A percentile compares a stretch with the other conserved stretches of the same genome.
These are phyloP conservation scores for Steromphala cineraria DNA, from an alignment of 2,888 invertebrate genomes.

Conservation along the genomic window DNA sequence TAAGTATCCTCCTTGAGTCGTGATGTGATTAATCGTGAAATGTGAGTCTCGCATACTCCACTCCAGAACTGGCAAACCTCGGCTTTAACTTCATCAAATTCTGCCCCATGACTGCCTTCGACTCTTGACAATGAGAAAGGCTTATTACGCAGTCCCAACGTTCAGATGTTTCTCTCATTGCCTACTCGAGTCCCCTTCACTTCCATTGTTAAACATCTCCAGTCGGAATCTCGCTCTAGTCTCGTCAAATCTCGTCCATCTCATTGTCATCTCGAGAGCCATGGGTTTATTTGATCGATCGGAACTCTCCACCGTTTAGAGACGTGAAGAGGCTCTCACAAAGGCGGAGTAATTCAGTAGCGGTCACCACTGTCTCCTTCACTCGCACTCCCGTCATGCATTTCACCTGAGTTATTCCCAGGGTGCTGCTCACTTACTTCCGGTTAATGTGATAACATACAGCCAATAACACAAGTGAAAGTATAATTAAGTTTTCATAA, in stretches of 20 bases:
- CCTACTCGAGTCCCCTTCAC: not conserved
- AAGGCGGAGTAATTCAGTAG: not conserved
- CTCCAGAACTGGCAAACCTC: not conserved
- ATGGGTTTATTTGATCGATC: conserved; percentile 18
- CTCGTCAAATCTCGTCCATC: conserved; percentile 15
- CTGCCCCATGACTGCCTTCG: not conserved
- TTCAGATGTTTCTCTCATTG: not conserved
- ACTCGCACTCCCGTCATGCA: not conserved
- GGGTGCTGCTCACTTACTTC: not conserved
- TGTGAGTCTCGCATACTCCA: too few species aligned
- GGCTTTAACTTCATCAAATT: conserved; percentile 15
- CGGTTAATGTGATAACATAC: not conserved
- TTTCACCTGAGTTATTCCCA: conserved; percentile 3
- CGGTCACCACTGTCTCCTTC: not conserved
- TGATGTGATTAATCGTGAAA: too few species aligned
- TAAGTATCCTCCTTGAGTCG: too few species aligned
- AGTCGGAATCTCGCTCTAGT: conserved; percentile 6
- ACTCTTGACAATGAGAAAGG: conserved; percentile 1
- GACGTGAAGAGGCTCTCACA: conserved; percentile 11
- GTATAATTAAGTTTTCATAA: too few species aligned
- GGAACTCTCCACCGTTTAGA: conserved; percentile 18
- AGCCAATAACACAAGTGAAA: not conserved
- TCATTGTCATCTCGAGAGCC: conserved; percentile 14
- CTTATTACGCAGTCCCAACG: conserved; percentile 1
- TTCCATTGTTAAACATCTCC: not conserved